A percentile compares a stretch with the other conserved stretches of the same genome.
Conservation (phyloP, 2,113 vertebrate genomes). For the Capreolus pygargus region DNA sequence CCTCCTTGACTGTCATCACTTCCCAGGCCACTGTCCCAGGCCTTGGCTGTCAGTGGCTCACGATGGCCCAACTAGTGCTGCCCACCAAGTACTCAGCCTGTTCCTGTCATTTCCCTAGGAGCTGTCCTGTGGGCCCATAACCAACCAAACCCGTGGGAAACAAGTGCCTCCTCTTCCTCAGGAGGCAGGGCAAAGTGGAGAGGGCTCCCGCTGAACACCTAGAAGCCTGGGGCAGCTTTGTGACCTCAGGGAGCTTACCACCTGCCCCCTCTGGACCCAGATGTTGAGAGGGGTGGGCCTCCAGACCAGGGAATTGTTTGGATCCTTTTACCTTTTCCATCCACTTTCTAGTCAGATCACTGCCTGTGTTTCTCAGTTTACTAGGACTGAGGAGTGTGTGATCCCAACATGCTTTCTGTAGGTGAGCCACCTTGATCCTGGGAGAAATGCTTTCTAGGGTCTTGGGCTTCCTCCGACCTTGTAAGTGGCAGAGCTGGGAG, state of each 20-base stretch:
- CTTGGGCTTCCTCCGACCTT: background rate
- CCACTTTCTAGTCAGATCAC: background rate
- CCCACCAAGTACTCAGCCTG: background rate
- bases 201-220: background rate
- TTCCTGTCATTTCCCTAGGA: background rate
- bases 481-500: constrained; percentile 23
- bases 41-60: background rate
- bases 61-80: background rate
- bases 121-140: background rate
- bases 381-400: background rate
- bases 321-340: background rate
- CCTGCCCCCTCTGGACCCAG: background rate
- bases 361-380: background rate
- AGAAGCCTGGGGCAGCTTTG: background rate
- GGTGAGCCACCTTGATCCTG: background rate
- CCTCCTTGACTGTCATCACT: background rate
- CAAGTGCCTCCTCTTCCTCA: background rate
- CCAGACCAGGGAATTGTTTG: background rate
- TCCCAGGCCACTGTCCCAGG: background rate
- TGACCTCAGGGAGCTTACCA: background rate
- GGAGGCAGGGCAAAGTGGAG: background rate
- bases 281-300: background rate
- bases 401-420: background rate
- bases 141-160: background rate
- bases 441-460: background rate